Evolutionary conservation across 2,113 vertebrate species (phyloP).

Genomic region (Nymphicus hollandicus): DNA sequence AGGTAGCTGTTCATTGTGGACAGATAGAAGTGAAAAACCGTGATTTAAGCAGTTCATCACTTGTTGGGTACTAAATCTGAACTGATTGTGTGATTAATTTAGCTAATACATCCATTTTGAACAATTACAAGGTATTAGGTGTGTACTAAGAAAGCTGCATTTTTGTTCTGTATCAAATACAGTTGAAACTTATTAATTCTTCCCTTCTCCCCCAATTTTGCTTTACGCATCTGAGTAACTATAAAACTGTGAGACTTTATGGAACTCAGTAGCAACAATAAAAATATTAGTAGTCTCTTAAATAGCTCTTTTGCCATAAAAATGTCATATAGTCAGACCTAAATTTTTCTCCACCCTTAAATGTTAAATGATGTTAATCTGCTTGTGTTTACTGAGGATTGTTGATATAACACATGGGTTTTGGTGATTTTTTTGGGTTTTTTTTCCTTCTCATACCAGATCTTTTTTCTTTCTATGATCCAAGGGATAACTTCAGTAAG

Average conservation of each 20-base stretch:
- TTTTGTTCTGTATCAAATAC: not conserved
- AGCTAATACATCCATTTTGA: not conserved
- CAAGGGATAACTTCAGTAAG: not conserved
- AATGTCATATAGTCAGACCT: not conserved
- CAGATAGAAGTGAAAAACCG: not conserved
- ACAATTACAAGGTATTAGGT: not conserved
- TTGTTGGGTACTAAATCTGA: not conserved
- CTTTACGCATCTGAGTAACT: not conserved
- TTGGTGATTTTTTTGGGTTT: not conserved
- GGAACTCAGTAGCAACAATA: not conserved
- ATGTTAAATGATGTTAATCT: not conserved
- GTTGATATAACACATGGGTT: not conserved
- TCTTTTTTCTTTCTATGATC: not conserved
- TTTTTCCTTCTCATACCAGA: not conserved
- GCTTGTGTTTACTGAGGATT: not conserved
- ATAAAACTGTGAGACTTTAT: not conserved
- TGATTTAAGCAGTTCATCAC: not conserved
- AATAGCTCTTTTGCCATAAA: not conserved
- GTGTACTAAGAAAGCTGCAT: not conserved
- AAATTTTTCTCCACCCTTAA: not conserved
- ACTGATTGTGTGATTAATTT: not conserved
- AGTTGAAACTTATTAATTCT: not conserved
- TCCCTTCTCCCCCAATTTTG: rapidly evolving
- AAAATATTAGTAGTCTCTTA: not conserved
- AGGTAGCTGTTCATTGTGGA: not conserved